phyloP scores from a whole-genome alignment of 2,113 vertebrate genomes.

The Sinocyclocheilus anshuiensis region DNA sequence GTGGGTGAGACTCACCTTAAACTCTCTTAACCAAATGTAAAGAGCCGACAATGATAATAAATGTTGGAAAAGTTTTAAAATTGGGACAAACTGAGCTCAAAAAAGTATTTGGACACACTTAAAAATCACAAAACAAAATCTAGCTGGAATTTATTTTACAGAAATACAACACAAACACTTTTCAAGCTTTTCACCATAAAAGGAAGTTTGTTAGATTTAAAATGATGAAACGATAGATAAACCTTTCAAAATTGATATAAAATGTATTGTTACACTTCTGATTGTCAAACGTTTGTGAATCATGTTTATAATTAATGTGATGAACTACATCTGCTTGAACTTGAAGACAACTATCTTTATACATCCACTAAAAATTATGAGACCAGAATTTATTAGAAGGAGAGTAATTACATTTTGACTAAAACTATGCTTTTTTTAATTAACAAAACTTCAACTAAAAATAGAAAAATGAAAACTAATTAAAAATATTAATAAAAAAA shows the following conservation, averaged over 20 bases:
- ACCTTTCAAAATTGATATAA: background rate
- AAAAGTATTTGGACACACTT: background rate
- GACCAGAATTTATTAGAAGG: background rate
- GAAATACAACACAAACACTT: background rate
- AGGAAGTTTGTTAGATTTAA: background rate
- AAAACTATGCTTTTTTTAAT: background rate
- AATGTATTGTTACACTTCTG: background rate
- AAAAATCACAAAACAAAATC: background rate
- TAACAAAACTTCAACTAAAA: too few species aligned
- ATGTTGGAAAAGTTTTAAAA: background rate
- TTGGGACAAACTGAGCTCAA: background rate
- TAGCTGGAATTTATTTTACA: background rate
- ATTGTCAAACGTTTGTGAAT: background rate
- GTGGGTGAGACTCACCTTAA: background rate
- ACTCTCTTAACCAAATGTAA: background rate
- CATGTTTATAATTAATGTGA: background rate
- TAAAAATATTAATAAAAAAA: background rate
- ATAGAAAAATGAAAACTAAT: too few species aligned
- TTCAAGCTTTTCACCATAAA: too few species aligned
- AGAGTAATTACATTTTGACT: background rate
- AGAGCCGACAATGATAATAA: background rate
- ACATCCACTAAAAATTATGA: background rate
- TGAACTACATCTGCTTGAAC: background rate
- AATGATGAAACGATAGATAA: background rate
- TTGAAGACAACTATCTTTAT: background rate